Conservation (phyloP, 2,797 vertebrate genomes). For the Atherinosoma microstoma region DNA sequence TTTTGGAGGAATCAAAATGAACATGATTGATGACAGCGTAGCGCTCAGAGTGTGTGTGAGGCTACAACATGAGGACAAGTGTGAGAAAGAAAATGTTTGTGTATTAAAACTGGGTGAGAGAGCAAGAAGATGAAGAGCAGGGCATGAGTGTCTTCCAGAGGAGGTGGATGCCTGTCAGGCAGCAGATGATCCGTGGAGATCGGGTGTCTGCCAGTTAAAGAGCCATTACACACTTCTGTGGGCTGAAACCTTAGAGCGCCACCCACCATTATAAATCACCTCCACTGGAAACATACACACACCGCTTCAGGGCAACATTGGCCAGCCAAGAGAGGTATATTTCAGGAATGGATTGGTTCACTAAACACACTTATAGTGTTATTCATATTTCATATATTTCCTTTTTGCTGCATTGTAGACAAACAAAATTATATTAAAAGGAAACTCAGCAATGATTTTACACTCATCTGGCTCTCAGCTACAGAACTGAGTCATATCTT, state of each 20-base stretch:
- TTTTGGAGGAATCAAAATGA: background rate
- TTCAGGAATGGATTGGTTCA: constrained; percentile 53
- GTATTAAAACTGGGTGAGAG: constrained; percentile 33
- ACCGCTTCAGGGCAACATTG: constrained; percentile 35
- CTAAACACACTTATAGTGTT: constrained; percentile 21
- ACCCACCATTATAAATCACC: constrained; percentile 71
- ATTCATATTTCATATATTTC: background rate
- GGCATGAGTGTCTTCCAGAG: constrained; percentile 45
- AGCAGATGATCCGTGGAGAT: constrained; percentile 67
- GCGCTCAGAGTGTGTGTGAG: too few relatives aligned
- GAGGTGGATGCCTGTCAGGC: constrained; percentile 60
- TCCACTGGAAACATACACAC: constrained; percentile 40
- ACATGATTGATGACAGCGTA: background rate
- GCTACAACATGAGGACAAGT: background rate
- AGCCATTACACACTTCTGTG: constrained; percentile 74
- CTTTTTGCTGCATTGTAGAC: background rate
- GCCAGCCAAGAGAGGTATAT: constrained; percentile 54
- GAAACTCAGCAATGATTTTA: background rate
- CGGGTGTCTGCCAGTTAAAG: constrained; percentile 71
- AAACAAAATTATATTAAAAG: background rate
- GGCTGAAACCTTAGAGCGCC: constrained; percentile 73
- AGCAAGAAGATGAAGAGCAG: constrained; percentile 19
- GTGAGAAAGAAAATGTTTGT: constrained; percentile 36
- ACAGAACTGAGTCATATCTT: background rate
- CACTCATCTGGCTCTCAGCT: background rate